Conservation (phyloP, 2,797 vertebrate species). For the Onychomys torridus region DNA sequence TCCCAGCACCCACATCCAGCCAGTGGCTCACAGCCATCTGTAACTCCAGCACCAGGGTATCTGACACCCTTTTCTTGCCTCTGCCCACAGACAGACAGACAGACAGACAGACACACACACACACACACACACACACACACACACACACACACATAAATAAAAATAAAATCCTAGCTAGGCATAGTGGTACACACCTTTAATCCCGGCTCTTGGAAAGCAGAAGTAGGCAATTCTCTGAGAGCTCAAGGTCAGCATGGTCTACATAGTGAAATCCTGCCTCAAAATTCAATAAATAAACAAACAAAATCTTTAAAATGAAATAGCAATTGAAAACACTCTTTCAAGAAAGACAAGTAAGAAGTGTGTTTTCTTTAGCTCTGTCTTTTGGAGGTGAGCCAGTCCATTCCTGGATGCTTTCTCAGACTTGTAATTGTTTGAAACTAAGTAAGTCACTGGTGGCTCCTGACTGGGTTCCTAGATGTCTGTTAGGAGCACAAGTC, state of each 20-base stretch:
- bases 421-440: conserved; percentile 1
- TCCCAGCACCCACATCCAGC: neutral
- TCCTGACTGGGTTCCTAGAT: conserved; percentile 46
- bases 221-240: neutral
- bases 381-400: conserved; percentile 28
- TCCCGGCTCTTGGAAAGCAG: neutral
- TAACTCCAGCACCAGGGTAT: neutral
- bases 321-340: neutral
- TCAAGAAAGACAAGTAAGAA: conserved; percentile 38
- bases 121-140: neutral
- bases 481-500: conserved; percentile 34
- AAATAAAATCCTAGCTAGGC: neutral
- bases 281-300: neutral
- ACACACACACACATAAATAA: neutral
- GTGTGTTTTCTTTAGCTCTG: conserved; percentile 30
- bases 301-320: neutral
- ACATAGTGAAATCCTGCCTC: neutral
- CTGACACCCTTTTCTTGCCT: neutral
- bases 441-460: neutral
- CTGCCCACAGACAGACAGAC: neutral
- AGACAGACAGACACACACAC: no score
- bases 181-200: neutral
- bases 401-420: conserved; percentile 44
- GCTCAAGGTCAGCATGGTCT: neutral
- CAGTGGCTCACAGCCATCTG: neutral